A percentile compares a stretch with the other conserved stretches of the same genome.
Evolutionary conservation across 2,797 vertebrate genomes (phyloP).

Genomic region (Champsocephalus gunnari): DNA sequence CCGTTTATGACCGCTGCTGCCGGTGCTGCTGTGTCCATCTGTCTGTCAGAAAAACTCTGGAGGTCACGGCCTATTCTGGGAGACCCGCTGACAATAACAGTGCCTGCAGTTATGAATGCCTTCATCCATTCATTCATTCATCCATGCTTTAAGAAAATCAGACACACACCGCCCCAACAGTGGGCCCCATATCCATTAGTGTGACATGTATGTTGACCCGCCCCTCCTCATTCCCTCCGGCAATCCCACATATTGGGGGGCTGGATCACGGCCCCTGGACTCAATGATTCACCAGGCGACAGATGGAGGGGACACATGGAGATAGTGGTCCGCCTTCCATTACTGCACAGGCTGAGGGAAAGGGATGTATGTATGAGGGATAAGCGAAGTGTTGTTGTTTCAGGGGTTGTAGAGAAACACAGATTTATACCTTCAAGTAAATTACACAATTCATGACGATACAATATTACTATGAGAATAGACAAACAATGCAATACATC

Average conservation of each 20-base stretch:
- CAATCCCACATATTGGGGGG: slow-evolving; percentile 48
- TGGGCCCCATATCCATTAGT: slow-evolving; percentile 54
- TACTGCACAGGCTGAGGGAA: slow-evolving; percentile 11
- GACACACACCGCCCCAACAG: slow-evolving; percentile 29
- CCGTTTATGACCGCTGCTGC: slow-evolving; percentile 73
- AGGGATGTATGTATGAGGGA: not conserved
- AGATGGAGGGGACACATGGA: slow-evolving; percentile 66
- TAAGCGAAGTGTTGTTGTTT: slow-evolving; percentile 3
- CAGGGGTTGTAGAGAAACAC: slow-evolving; percentile 2
- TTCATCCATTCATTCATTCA: slow-evolving; percentile 54
- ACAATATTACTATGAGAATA: not conserved
- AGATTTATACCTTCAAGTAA: not conserved
- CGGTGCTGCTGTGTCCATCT: slow-evolving; percentile 54
- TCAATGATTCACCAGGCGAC: slow-evolving; percentile 57
- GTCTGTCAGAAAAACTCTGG: slow-evolving; percentile 53
- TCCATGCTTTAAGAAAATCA: slow-evolving; percentile 56
- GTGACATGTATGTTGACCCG: slow-evolving; percentile 62
- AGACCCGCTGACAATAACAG: slow-evolving; percentile 36
- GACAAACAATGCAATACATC: not conserved
- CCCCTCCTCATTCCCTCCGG: slow-evolving; percentile 33
- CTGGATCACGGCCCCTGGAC: slow-evolving; percentile 48
- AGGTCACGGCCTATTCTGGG: slow-evolving; percentile 54
- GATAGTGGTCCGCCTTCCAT: slow-evolving; percentile 32
- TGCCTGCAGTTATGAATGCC: slow-evolving; percentile 49
- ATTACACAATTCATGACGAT: not conserved